These are phyloP conservation scores for Myiozetetes cayanensis DNA, from an alignment of 2,113 vertebrate genomes.

Conservation along the genomic window DNA sequence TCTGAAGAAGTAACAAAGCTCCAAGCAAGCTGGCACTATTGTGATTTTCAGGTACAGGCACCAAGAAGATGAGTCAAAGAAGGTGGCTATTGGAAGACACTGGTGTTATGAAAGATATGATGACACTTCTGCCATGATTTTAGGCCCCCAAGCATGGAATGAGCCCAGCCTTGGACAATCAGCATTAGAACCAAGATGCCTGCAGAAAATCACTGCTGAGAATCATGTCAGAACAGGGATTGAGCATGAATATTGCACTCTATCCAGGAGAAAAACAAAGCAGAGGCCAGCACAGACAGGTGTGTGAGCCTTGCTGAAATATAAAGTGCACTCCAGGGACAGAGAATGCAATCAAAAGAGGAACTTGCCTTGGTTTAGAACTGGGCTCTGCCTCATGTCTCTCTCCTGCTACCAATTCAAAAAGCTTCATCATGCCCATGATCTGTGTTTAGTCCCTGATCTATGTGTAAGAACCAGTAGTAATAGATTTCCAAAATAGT, in stretches of 20 bases:
- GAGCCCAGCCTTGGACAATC: neutral
- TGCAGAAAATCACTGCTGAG: neutral
- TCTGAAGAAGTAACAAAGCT: neutral
- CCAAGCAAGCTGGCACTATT: neutral
- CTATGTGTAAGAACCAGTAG: conserved; percentile 9
- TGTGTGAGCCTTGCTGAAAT: neutral
- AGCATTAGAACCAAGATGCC: neutral
- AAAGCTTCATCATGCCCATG: neutral
- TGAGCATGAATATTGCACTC: neutral
- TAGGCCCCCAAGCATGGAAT: neutral
- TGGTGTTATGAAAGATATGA: neutral
- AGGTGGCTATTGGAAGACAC: neutral
- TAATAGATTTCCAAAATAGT: conserved; percentile 22
- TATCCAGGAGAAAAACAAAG: conserved; percentile 6
- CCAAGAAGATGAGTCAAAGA: neutral
- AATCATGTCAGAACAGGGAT: conserved; percentile 12
- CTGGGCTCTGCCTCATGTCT: neutral
- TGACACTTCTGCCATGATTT: neutral
- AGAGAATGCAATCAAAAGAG: neutral
- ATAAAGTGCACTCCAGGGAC: neutral
- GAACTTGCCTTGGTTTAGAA: neutral
- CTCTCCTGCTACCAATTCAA: neutral
- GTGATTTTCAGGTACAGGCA: neutral
- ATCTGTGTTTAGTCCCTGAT: neutral
- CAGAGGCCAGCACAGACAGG: conserved; percentile 18